A percentile compares a stretch with the other conserved stretches of the same genome.
Conservation (phyloP, 2,113 vertebrate genomes). For the Mus spicilegus region DNA sequence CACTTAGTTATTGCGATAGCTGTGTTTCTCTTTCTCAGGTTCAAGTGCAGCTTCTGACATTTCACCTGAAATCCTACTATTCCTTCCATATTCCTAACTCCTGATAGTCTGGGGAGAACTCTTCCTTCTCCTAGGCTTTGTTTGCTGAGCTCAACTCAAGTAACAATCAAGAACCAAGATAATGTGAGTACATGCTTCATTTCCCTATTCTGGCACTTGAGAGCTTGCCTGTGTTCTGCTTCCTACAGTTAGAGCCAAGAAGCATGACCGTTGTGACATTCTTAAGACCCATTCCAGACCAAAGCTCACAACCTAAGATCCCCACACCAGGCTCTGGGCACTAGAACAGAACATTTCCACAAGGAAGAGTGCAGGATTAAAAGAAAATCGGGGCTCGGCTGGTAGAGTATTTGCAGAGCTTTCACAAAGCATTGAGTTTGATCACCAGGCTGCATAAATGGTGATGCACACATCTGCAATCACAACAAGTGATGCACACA, state of each 20-base stretch:
- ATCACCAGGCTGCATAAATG: background rate
- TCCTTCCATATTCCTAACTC: background rate
- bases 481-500: background rate
- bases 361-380: slow-evolving; percentile 7
- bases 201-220: background rate
- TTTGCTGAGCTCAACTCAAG: background rate
- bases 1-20: background rate
- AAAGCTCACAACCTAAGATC: slow-evolving; percentile 35
- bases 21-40: slow-evolving; percentile 19
- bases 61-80: slow-evolving; percentile 8
- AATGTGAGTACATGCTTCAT: background rate
- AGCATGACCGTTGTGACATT: slow-evolving; percentile 11
- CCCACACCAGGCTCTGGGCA: background rate
- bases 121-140: slow-evolving; percentile 17
- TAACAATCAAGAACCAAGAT: slow-evolving; percentile 21
- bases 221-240: background rate
- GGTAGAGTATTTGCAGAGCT: background rate
- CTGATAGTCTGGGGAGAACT: background rate
- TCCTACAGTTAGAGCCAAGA: background rate
- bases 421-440: background rate
- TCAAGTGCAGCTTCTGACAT: background rate
- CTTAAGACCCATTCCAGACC: slow-evolving; percentile 11
- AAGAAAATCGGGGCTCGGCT: slow-evolving; percentile 4
- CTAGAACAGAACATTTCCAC: slow-evolving; percentile 8
- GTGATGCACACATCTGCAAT: background rate